Conservation (phyloP, 2,797 vertebrate genomes). For the Argyrosomus regius region DNA sequence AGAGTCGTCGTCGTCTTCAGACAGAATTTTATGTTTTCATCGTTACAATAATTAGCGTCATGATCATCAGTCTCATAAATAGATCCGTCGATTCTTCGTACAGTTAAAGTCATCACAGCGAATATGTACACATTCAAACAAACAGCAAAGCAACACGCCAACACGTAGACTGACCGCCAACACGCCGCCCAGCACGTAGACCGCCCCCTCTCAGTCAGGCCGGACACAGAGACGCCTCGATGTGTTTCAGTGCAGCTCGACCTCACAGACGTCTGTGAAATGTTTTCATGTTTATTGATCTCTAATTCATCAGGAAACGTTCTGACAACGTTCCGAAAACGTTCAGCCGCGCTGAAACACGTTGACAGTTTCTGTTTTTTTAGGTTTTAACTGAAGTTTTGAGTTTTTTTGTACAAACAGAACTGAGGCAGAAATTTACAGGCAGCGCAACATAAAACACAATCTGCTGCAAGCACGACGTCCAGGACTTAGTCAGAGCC, state of each 20-base stretch:
- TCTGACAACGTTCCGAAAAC: too few species aligned
- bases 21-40: conserved; percentile 49
- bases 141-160: conserved; percentile 18
- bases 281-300: too few species aligned
- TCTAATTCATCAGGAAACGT: too few species aligned
- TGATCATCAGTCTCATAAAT: conserved; percentile 75
- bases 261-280: too few species aligned
- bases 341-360: too few species aligned
- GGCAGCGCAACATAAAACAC: conserved; percentile 20
- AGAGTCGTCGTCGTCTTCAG: not conserved
- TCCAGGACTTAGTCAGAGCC: conserved; percentile 37
- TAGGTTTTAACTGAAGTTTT: too few species aligned
- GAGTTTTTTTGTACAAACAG: not conserved
- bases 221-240: not conserved
- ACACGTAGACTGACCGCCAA: too few species aligned
- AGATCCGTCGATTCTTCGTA: conserved; percentile 69
- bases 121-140: conserved; percentile 62
- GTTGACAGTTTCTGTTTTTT: too few species aligned
- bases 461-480: not conserved
- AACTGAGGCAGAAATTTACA: conserved; percentile 35
- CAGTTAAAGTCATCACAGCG: conserved; percentile 59
- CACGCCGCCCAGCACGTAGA: too few species aligned
- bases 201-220: not conserved
- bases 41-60: conserved; percentile 68
- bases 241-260: conserved; percentile 37